Evolutionary conservation across 2,797 vertebrate genomes (phyloP), one percentile per base, ranked within the genome.

Genomic region (Mastacembelus armatus): DNA sequence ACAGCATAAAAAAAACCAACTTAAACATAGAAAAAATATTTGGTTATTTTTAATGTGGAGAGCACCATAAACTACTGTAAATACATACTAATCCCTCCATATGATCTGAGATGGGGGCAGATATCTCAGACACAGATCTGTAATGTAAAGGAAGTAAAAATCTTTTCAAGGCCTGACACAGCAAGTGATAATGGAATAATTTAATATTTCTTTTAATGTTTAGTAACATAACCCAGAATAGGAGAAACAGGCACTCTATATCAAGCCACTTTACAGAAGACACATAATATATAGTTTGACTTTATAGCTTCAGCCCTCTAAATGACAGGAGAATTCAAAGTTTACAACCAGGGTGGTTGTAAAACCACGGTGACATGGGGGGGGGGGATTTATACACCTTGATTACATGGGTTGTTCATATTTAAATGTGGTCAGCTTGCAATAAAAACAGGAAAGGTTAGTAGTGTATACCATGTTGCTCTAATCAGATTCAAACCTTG

Each of bases 361-460:
- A 55, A 71, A 64, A 63, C 78, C 67, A 75, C n/a, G n/a, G 40
- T 66, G 47, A 66, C 43, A 10, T 9, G 10, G 63, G 18, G 15
- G n/a, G n/a, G n/a, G n/a, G n/a, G n/a, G n/a, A n/a, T n/a, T 68
- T 68, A 70, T 66, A 39, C 51, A 74, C 59, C 74, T 56, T 69
- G 59, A 74, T 69, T 57, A 66, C 56, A 64, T 26, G 52, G 43
- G 2, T 49, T 42, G 70, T 81, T 84, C 69, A 57, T 52, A 85
- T 75, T 69, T n/a, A 79, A 79, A 87, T 77, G 67, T 45, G 36
- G 47, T 38, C 45, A 18, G 35, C 64, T 62, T 4, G 9, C 58
- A 39, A 50, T 73, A 66, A 76, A 75, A 55, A 43, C 60, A 69
- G 52, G 40, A n/a, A 3, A 21, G 24, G 30, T 48, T 49, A 61